Evolutionary conservation across 92 coral and sea anemone species (phyloP).

Genomic region (Hydrozoanthus gracilis): DNA sequence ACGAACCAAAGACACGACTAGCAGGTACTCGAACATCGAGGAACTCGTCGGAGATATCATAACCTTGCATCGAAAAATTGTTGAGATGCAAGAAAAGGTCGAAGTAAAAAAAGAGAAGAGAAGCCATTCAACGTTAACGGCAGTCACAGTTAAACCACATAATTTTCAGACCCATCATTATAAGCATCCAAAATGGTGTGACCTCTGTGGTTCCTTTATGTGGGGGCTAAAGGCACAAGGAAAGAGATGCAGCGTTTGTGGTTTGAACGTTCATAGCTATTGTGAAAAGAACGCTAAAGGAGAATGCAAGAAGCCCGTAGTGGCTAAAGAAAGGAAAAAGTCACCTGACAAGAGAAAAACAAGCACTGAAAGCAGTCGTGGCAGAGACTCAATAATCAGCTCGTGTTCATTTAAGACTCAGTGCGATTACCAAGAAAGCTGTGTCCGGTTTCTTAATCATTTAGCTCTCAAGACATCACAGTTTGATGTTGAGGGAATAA

Average conservation of each 20-base stretch:
- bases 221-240: constrained; percentile 98
- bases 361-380: constrained; percentile 41
- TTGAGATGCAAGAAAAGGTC: constrained; percentile 70
- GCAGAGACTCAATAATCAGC: constrained; percentile 68
- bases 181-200: constrained; percentile 98
- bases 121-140: constrained; percentile 22
- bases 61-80: constrained; percentile 71
- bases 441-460: constrained; percentile 81
- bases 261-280: constrained; percentile 84
- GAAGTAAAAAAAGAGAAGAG: constrained; percentile 59
- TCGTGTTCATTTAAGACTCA: constrained; percentile 70
- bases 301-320: constrained; percentile 67
- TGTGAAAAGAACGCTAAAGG: constrained; percentile 84
- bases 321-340: constrained; percentile 61
- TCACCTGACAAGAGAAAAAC: constrained; percentile 64
- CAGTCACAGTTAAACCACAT: constrained; percentile 53
- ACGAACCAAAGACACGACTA: constrained; percentile 65
- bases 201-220: constrained; percentile 88
- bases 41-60: constrained; percentile 92
- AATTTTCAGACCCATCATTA: constrained; percentile 80
- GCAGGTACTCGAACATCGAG: constrained; percentile 68
- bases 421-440: constrained; percentile 91
- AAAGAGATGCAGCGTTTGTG: constrained; percentile 89
- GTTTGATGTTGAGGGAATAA: constrained; percentile 84
- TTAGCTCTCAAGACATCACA: constrained; percentile 69